Evolutionary conservation across 2,113 vertebrate genomes (phyloP).

Genomic region (Daboia siamensis): DNA sequence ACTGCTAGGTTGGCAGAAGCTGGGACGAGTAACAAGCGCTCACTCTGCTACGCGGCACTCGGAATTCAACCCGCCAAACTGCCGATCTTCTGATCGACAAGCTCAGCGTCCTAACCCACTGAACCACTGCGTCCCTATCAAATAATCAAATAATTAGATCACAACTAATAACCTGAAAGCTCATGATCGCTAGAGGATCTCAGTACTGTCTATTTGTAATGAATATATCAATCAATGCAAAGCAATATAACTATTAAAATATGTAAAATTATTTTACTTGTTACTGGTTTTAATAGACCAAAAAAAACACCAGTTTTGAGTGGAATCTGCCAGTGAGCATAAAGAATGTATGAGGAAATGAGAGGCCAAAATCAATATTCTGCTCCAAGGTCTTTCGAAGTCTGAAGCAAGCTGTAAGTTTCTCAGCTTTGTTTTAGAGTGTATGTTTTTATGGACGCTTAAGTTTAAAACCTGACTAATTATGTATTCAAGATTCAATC

Average conservation of each 20-base stretch:
- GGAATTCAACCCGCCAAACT: too few relatives aligned
- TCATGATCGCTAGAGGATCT: background rate
- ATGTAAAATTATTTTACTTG: background rate
- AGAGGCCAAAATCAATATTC: background rate
- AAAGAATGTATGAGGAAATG: background rate
- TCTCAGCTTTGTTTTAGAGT: background rate
- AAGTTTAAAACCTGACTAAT: background rate
- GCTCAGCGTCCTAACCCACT: too few relatives aligned
- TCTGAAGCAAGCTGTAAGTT: background rate
- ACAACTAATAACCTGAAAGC: background rate
- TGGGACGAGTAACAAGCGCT: too few relatives aligned
- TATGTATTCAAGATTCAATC: background rate
- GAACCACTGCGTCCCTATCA: too few relatives aligned
- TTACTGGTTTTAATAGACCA: background rate
- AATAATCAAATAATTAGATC: background rate
- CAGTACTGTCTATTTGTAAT: background rate
- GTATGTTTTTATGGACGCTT: background rate
- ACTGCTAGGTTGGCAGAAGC: too few relatives aligned
- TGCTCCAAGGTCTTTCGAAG: background rate
- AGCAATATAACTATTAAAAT: background rate
- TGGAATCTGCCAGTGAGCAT: background rate
- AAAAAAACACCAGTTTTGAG: background rate
- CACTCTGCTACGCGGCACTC: too few relatives aligned
- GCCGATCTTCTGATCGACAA: too few relatives aligned
- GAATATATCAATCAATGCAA: background rate